A percentile compares a stretch with the other conserved stretches of the same genome.
phyloP scores from a whole-genome alignment of 2,888 invertebrate genomes.

The Trichopria drosophilae region DNA sequence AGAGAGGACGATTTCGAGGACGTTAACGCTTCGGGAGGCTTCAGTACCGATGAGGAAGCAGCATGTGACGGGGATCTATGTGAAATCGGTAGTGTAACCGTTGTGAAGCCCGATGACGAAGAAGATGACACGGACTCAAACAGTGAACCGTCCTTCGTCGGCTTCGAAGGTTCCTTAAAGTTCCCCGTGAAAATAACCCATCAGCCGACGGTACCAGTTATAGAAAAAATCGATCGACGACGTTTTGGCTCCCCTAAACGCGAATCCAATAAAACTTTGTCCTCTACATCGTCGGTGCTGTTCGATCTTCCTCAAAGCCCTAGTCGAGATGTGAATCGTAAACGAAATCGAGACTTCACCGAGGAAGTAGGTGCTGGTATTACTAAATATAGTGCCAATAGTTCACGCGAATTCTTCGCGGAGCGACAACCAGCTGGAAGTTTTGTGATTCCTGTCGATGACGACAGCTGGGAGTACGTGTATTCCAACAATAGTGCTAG shows the following conservation, averaged over 20 bases:
- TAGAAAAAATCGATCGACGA: slow-evolving; percentile 51
- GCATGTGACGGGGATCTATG: too few species aligned
- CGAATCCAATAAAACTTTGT: slow-evolving; percentile 29
- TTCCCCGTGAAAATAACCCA: slow-evolving; percentile 44
- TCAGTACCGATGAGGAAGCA: slow-evolving; percentile 14
- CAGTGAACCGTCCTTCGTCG: slow-evolving; percentile 41
- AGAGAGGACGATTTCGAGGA: slow-evolving; percentile 22
- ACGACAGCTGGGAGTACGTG: neutral
- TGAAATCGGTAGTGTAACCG: too few species aligned
- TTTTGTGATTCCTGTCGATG: too few species aligned
- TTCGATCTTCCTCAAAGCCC: slow-evolving; percentile 46
- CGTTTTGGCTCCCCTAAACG: slow-evolving; percentile 49
- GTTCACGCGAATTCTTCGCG: neutral
- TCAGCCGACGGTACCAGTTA: slow-evolving; percentile 35
- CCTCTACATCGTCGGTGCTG: slow-evolving; percentile 23
- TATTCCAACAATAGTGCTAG: slow-evolving; percentile 4
- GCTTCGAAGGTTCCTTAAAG: slow-evolving; percentile 48
- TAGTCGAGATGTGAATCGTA: slow-evolving; percentile 41
- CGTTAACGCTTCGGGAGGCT: slow-evolving; percentile 18
- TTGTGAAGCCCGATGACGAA: too few species aligned
- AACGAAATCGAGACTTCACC: slow-evolving; percentile 32
- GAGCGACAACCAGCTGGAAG: slow-evolving; percentile 8
- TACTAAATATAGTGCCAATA: slow-evolving; percentile 3
- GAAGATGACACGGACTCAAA: slow-evolving; percentile 18
- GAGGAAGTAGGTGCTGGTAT: slow-evolving; percentile 13